Percentiles rank a stretch among this genome's conserved stretches.
These are phyloP conservation scores for Hirtodrosophila histrioides DNA, from an alignment of 2,888 invertebrate genomes.

Conservation along the genomic window DNA sequence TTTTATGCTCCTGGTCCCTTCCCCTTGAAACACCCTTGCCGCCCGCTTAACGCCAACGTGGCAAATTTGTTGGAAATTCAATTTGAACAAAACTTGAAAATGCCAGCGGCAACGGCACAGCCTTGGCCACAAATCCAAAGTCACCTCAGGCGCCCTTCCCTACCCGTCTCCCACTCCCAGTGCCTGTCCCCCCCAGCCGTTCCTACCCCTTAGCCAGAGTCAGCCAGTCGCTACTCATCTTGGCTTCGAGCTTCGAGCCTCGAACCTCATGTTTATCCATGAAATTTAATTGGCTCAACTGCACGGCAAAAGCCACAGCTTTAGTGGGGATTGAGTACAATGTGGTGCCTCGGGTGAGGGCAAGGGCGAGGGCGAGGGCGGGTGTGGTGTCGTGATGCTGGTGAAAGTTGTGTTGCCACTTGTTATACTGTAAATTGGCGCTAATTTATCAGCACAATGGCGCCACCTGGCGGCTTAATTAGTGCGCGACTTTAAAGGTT, in stretches of 20 bases:
- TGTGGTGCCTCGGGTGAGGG: background rate
- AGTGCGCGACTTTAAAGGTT: slow-evolving; percentile 49
- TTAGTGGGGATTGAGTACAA: background rate
- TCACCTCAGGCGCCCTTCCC: slow-evolving; percentile 36
- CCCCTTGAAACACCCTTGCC: background rate
- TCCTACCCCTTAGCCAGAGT: background rate
- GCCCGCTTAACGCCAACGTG: slow-evolving; percentile 42
- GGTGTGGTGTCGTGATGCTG: background rate
- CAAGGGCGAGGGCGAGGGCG: background rate
- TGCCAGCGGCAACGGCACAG: slow-evolving; percentile 50
- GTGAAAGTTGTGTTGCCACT: slow-evolving; percentile 48
- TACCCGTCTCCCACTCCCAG: no score
- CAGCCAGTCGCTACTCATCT: slow-evolving; percentile 5
- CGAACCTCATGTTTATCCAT: slow-evolving; percentile 71
- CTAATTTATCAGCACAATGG: slow-evolving; percentile 64
- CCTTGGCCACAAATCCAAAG: slow-evolving; percentile 59
- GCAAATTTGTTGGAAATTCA: slow-evolving; percentile 73
- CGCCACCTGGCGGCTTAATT: slow-evolving; percentile 65
- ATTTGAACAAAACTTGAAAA: slow-evolving; percentile 66
- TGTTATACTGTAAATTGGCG: slow-evolving; percentile 57
- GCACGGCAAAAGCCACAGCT: slow-evolving; percentile 44
- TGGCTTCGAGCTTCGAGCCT: slow-evolving; percentile 14
- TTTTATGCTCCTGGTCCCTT: slow-evolving; percentile 1
- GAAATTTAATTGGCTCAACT: slow-evolving; percentile 75
- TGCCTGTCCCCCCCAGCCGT: no score